phyloP scores from a whole-genome alignment of 2,888 invertebrate genomes.

The Cataglyphis livida region DNA sequence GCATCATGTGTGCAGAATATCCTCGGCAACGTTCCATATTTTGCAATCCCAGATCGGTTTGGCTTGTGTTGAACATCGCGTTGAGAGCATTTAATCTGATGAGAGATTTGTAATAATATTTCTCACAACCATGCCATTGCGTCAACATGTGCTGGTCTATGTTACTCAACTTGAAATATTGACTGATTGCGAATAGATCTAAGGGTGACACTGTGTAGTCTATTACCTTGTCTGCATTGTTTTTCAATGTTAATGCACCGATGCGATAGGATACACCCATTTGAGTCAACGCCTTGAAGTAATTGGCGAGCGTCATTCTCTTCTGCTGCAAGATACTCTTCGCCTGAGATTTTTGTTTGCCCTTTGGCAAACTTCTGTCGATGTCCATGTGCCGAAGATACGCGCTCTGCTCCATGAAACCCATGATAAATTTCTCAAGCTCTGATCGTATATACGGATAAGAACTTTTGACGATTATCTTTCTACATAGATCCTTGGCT shows the following conservation, averaged over 20 bases:
- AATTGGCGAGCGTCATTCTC: conserved; percentile 93
- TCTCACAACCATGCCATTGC: conserved; percentile 91
- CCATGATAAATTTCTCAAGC: conserved; percentile 89
- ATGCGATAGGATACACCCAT: conserved; percentile 93
- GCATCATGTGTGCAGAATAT: conserved; percentile 92
- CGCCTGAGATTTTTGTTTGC: conserved; percentile 92
- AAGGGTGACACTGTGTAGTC: conserved; percentile 91
- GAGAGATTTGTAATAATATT: conserved; percentile 91
- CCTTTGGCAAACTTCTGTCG: conserved; percentile 87
- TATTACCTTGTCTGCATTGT: conserved; percentile 86
- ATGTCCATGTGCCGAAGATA: conserved; percentile 90
- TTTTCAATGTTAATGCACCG: conserved; percentile 87
- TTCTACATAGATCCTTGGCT: conserved; percentile 89
- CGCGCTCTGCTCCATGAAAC: conserved; percentile 89
- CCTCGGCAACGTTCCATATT: conserved; percentile 95
- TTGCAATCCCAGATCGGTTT: conserved; percentile 92
- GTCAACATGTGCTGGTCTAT: conserved; percentile 86
- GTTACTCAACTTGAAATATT: conserved; percentile 85
- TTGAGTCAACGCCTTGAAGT: conserved; percentile 92
- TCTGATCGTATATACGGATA: conserved; percentile 89
- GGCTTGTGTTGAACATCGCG: conserved; percentile 89
- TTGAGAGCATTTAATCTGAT: conserved; percentile 90
- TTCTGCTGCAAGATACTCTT: conserved; percentile 95
- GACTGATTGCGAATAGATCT: conserved; percentile 88
- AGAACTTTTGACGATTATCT: conserved; percentile 87